Base-by-base conservation (phyloP, 2,888 invertebrate genomes). In the Eueremaeus valkanovi region DNA sequence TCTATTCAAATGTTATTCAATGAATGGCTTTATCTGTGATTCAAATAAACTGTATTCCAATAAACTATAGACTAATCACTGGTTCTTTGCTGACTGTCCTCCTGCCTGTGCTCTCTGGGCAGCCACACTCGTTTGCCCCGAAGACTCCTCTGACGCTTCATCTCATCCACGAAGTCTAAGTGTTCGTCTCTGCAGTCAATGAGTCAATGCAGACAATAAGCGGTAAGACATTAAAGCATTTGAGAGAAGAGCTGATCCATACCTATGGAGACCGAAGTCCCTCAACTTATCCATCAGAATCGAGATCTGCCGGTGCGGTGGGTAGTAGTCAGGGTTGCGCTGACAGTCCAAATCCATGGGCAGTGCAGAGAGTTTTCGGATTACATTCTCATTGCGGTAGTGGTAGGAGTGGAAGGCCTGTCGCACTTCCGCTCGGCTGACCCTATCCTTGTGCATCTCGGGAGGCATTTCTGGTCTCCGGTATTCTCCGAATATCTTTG, bases 81-180 rank as follows among this genome's bases (percentile, higher is more conserved):
- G n/a, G 21, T 3, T 55, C 27, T 24, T 21, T 21, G 21, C 21
- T 55, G 8, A n/a, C 31, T 8, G 18, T 29, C 27, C 6, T 58
- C 24, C 24, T 27, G 6, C 24, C 21, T 16, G 24, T 6, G 11
- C 8, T 18, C 31, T 31, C 61, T 55, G 3, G 55, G 3, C 8
- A 27, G 8, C 55, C 24, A 70, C 27, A 70, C 18, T 1, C 51
- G n/a, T 83, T 93, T 94, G 13, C 94, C 94, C 76, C 92, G 85
- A 21, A 94, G 85, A 76, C 87, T 88, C 75, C 91, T 86, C 80
- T 92, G 84, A 76, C 93, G 86, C 79, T 87, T 87, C 89, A 92
- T 92, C 85, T 94, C 94, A 72, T 94, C 93, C 80, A 89, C 89
- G 82, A 93, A 94, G 84, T 94, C 94, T 82, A 90, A 87, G 84